Evolutionary conservation across 2,888 invertebrate genomes (phyloP), one percentile per base, ranked within the genome.

Genomic region (Stictocephala bisonia): DNA sequence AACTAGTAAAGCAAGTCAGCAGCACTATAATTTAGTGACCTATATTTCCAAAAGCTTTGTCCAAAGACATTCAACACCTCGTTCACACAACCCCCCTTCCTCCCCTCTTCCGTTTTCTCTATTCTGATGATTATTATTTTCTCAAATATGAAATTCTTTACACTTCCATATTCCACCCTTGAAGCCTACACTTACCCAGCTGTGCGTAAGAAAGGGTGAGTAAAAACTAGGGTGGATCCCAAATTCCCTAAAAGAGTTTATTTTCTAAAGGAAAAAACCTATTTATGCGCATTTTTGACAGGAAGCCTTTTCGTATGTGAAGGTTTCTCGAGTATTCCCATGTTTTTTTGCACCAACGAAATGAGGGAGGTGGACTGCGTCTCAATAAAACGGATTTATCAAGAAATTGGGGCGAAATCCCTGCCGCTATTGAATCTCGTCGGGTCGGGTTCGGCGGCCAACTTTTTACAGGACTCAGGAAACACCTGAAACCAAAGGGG

Each of bases 351-450:
- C 44, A 9, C n/a, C 44, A 6, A 4, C 44, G 31, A 11, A 22
- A 35, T 18, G 70, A 44, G 56, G 35, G 56, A 18, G 58, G 44
- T 11, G n/a, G 6, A 26, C 26, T 24, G 48, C 58, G 56, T 71
- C 70, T 58, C 70, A 71, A 71, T 71, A 71, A 71, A 71, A 58
- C 70, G 70, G 70, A 71, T 71, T 71, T 71, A 41, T 58, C 69
- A 20, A 58, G 41, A 71, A 71, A 71, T 71, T 71, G 58, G 70
- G 58, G 35, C 70, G 48, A 44, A 71, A 29, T 53, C 58, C 53
- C 70, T 41, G 58, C 22, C 1, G 70, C 41, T 40, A 22, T 56
- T 56, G 26, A 56, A 56, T 64, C 9, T 4, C 6, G 9, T 11
- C 40, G 44, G n/a, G 26, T 64, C 44, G 26, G 64, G 64, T 22